Evolutionary conservation across 2,888 invertebrate genomes (phyloP), one percentile per base, ranked within the genome.

Genomic region (Cephus spinipes): DNA sequence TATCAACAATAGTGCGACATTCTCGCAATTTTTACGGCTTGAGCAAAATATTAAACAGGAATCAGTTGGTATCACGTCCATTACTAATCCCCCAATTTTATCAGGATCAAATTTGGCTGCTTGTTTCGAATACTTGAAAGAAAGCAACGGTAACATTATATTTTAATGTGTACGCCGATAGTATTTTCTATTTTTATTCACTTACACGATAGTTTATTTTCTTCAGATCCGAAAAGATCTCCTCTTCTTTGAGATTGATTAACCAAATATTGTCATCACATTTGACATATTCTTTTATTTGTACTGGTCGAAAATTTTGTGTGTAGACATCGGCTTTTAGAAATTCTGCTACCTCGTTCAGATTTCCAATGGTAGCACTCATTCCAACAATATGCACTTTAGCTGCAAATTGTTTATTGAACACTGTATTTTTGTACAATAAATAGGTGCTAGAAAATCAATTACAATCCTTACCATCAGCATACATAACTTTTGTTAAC

Each of bases 331-430:
- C 95, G 0, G 98, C 96, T 77, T 95, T 93, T 2, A 99, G 92
- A 92, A 98, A 99, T 77, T 91, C 87, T 0, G 96, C 95, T 73
- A 99, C 89, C 88, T 98, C 97, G 0, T 94, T 90, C 77, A 98
- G 92, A 92, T 99, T 99, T 79, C 97, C 98, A 85, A 99, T 96
- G 0, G 99, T 99, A 0, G 99, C 99, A 91, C 98, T 98, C 98
- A 99, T 99, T 33, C 98, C 98, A 31, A 99, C 94, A 79, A 99
- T 95, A 90, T 98, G 98, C 80, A 97, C 95, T 78, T 92, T 92
- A 73, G 93, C 95, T 95, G 86, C 34, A 91, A 83, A 80, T 69
- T 36, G 73, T 79, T 76, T 55, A 76, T 85, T 73, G 40, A 71
- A 79, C 74, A 68, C 9, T 74, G 34, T 74, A 40, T 9, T 73